Evolutionary conservation across 2,113 vertebrate genomes (phyloP), one percentile per base, ranked within the genome.

Genomic region (Etheostoma cragini): DNA sequence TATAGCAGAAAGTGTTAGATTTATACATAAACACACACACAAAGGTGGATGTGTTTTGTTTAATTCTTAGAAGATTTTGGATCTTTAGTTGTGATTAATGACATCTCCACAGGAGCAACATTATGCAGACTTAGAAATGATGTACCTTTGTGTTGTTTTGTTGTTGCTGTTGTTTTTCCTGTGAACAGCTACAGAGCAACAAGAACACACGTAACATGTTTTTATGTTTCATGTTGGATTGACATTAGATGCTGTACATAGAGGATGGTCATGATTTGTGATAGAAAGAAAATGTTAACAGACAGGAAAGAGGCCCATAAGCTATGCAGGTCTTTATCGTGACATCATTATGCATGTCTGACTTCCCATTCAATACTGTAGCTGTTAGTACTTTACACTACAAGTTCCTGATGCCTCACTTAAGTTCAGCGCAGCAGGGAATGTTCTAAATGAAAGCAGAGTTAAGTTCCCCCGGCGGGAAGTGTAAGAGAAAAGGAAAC

Each of bases 51-150:
- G 66, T 86, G 84, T 93, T 92, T 89, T 91, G 86, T 92, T 92
- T 87, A 88, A 88, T 90, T 89, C 80, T 83, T 88, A 54, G 87
- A 86, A 84, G 85, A 86, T 85, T 76, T 80, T 68, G 67, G 66
- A 33, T 87, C 90, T 90, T 93, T 83, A 86, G 84, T 86, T 86
- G 17, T 90, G 92, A 94, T 94, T 93, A 94, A 93, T 80, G 85
- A 81, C 61, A 81, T 62, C 84, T 89, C 82, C 57, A 64, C 81
- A 35, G 84, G 87, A 87, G 74, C 64, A 82, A 81, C 78, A 67
- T 35, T 67, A 82, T 61, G 58, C 66, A 78, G 69, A 73, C 81
- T 56, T 75, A 8, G 73, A 80, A 71, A 22, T 68, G 62, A 81
- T 77, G 86, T 84, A 45, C 30, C 38, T 8, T 80, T 84, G 68